phyloP scores from a whole-genome alignment of 1,140 invertebrate species.

The Varroa destructor region DNA sequence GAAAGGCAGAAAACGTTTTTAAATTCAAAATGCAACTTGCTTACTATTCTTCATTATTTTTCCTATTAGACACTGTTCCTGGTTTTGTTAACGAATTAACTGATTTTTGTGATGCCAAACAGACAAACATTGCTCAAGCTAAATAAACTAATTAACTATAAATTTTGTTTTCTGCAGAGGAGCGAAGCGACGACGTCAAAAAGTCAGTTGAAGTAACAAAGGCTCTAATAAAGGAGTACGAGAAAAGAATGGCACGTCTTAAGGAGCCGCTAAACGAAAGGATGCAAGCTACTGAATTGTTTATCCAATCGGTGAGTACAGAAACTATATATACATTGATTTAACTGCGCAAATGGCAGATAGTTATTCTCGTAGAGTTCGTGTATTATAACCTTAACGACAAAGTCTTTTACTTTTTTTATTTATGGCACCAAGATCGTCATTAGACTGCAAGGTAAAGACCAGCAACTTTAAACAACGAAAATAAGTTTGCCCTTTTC shows the following conservation, averaged over 20 bases:
- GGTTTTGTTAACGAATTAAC: too few relatives aligned
- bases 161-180: neutral
- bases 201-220: slow-evolving; percentile 1
- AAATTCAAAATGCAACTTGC: too few relatives aligned
- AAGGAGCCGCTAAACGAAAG: slow-evolving; percentile 12
- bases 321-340: neutral
- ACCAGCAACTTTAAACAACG: too few relatives aligned
- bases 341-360: neutral
- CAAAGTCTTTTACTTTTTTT: neutral
- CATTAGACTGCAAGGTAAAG: neutral
- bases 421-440: neutral
- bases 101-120: too few relatives aligned
- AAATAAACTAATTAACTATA: too few relatives aligned
- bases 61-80: too few relatives aligned
- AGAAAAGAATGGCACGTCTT: neutral
- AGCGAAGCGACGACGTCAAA: slow-evolving; percentile 1
- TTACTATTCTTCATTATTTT: too few relatives aligned
- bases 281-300: slow-evolving; percentile 11
- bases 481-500: too few relatives aligned
- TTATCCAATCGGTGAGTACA: slow-evolving; percentile 13
- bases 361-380: neutral
- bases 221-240: neutral
- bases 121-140: too few relatives aligned
- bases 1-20: too few relatives aligned
- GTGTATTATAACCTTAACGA: neutral